Conservation (phyloP, 2,113 vertebrate species). For the Sigmodon hispidus region DNA sequence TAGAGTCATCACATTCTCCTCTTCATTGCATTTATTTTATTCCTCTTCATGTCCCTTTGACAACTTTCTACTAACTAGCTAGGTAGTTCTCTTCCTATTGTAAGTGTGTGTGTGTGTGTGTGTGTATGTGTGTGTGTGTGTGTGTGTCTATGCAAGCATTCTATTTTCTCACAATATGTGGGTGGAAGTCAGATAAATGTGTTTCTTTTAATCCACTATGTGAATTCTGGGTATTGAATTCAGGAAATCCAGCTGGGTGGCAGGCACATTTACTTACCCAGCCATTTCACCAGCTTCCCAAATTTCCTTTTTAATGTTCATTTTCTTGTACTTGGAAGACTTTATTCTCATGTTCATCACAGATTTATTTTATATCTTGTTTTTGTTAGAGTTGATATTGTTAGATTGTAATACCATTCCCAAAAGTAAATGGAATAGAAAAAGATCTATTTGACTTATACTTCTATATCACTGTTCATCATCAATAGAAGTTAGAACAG, state of each 20-base stretch:
- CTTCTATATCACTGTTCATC: not conserved
- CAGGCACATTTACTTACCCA: not conserved
- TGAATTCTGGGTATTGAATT: no score
- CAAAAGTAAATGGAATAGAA: not conserved
- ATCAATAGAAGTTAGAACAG: not conserved
- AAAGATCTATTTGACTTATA: not conserved
- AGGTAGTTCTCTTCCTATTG: no score
- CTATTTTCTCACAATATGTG: not conserved
- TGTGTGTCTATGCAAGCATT: not conserved
- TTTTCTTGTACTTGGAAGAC: not conserved
- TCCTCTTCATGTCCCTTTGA: no score
- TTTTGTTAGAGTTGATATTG: not conserved
- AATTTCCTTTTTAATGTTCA: not conserved
- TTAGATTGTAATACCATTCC: not conserved
- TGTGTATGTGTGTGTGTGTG: no score
- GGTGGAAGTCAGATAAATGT: not conserved
- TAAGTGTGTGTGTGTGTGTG: no score
- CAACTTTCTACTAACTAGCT: no score
- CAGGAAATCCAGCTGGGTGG: not conserved
- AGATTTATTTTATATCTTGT: not conserved
- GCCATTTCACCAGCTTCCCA: not conserved
- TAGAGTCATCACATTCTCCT: no score
- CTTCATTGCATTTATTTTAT: no score
- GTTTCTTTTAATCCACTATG: not conserved
- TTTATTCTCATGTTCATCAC: not conserved